Percentiles rank a stretch among this genome's conserved stretches.
These are phyloP conservation scores for Campoletis sonorensis DNA, from an alignment of 1,140 invertebrate genomes.

Conservation along the genomic window DNA sequence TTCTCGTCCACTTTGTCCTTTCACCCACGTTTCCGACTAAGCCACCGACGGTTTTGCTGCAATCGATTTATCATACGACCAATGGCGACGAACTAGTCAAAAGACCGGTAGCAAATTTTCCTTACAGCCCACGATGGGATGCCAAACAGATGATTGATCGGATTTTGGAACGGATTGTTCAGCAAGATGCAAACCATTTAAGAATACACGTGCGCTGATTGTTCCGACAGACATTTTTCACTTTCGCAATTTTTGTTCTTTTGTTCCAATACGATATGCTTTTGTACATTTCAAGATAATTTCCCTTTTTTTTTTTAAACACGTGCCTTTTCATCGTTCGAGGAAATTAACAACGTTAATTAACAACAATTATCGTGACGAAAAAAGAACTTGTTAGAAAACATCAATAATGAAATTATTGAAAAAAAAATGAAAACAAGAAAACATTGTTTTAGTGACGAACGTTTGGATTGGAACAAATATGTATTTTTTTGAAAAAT, in stretches of 20 bases:
- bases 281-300: conserved; percentile 16
- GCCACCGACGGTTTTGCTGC: conserved; percentile 58
- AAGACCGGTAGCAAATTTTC: conserved; percentile 40
- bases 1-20: conserved; percentile 60
- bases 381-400: no score
- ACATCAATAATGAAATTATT: background rate
- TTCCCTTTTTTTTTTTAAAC: background rate
- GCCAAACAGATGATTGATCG: conserved; percentile 46
- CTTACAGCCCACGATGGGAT: conserved; percentile 49
- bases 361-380: no score
- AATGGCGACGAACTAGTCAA: conserved; percentile 47
- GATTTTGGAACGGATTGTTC: conserved; percentile 45
- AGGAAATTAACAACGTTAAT: no score
- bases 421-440: no score
- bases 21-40: conserved; percentile 61
- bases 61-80: conserved; percentile 64
- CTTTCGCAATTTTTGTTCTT: background rate
- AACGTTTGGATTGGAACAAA: no score
- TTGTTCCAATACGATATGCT: no score
- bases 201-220: background rate
- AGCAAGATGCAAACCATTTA: background rate
- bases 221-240: background rate
- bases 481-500: no score
- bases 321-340: background rate
- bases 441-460: background rate